Evolutionary conservation across 2,888 invertebrate genomes (phyloP), one percentile per base, ranked within the genome.

Genomic region (Drosophila paranaensis): DNA sequence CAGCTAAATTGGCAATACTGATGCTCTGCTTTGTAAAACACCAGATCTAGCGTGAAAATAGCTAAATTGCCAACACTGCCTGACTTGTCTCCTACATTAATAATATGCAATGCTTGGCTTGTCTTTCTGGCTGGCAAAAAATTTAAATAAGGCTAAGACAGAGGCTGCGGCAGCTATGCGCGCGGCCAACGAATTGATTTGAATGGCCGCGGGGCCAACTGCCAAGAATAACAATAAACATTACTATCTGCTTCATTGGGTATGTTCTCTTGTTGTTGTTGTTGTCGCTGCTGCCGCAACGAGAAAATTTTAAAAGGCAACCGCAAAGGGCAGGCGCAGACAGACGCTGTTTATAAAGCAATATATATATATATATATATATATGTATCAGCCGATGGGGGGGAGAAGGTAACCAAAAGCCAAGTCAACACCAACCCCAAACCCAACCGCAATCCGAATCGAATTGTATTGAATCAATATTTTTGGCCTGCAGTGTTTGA

Each of bases 161-260:
- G 66, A 45, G 25, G 68, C 63, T 70, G 60, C 20, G 39, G 60
- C 33, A 10, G 33, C 33, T 33, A 6, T 2, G 33, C 33, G 10
- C 27, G 40, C 50, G 56, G 61, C 72, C 63, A 58, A 37, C 63
- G 86, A 88, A 88, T 87, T 87, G 86, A 88, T 88, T 87, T 79
- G 78, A 88, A 83, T 88, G 72, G 77, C 88, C 83, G 70, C 67
- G 61, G 67, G 77, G 76, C 60, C 68, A 63, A 61, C 63, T 51
- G 68, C 61, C 74, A 76, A 74, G 83, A 81, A 86, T 87, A 87
- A 87, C 86, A 87, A 87, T 87, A 87, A 87, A 87, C 86, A 87
- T 83, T 83, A 78, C 86, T 88, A 87, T 88, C 88, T 87, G 86
- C 88, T 86, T 80, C 86, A 87, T 87, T 88, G 88, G 86, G 79